Evolutionary conservation across 1,140 invertebrate species (phyloP), one percentile per base, ranked within the genome.

Genomic region (Achroia grisella): DNA sequence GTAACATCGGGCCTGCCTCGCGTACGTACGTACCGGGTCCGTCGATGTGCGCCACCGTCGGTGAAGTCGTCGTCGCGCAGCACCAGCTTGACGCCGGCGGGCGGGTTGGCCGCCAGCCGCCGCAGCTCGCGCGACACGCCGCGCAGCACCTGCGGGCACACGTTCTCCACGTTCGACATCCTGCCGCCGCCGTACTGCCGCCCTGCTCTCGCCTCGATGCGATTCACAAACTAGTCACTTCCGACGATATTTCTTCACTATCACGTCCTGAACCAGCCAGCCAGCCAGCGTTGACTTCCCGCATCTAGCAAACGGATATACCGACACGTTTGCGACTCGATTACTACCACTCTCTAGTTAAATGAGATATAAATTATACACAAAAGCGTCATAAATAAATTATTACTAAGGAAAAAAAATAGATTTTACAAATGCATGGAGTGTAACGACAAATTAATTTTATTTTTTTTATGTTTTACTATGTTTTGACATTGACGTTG

Each of bases 151-250:
- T 78, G 75, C 48, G 78, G 75, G 37, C 76, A 80, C 47, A 83
- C 71, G 51, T 83, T 83, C 60, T 83, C 79, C 42, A 70, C 71
- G 62, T 83, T 78, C 52, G 76, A 79, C 79, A 83, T 83, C 37
- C 23, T 44, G 14, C 35, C 10, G 3, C 5, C 11, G 11, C 32
- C 4, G 10, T 35, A 10, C n/a, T 5, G n/a, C 10, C 39, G 29
- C 17, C 8, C 9, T 14, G 27, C 33, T 15, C 2, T 23, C 17
- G 17, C 17, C 17, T 23, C 17, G 17, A 23, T 23, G 6, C 17
- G 6, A 13, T 17, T n/a, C 35, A 9, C 10, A 8, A 8, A 43
- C 13, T 10, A 14, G 31, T n/a, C 15, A 11, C 31, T 36, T 31
- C 13, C 30, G 17, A 23, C 17, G 17, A 23, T 6, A 6, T 23